These are phyloP conservation scores for Drosophila paracracens DNA, from an alignment of 2,888 invertebrate genomes.

Conservation along the genomic window DNA sequence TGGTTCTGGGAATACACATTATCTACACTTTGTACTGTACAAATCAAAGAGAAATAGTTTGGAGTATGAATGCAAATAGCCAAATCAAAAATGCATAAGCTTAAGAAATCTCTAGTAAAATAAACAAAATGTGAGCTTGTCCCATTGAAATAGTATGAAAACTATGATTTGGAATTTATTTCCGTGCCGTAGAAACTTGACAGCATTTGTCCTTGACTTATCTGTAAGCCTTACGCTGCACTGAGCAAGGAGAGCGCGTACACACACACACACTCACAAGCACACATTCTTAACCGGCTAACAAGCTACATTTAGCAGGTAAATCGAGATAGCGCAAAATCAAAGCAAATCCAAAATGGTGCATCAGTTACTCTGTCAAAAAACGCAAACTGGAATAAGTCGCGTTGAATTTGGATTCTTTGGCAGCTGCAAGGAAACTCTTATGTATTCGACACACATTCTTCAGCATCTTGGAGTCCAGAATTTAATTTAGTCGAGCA, in stretches of 20 bases:
- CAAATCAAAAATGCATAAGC: slow-evolving; percentile 44
- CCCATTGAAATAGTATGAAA: slow-evolving; percentile 2
- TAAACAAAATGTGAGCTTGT: background rate
- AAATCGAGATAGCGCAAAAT: slow-evolving; percentile 19
- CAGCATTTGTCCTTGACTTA: slow-evolving; percentile 64
- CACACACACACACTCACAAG: slow-evolving; percentile 20
- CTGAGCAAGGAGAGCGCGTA: slow-evolving; percentile 47
- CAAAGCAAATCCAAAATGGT: slow-evolving; percentile 51
- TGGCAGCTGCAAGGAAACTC: slow-evolving; percentile 3
- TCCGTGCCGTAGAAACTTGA: slow-evolving; percentile 45
- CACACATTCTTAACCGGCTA: slow-evolving; percentile 48
- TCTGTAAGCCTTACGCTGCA: slow-evolving; percentile 63
- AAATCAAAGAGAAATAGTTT: slow-evolving; percentile 12
- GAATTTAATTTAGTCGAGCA: slow-evolving; percentile 51
- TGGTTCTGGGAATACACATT: background rate
- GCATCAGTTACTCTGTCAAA: slow-evolving; percentile 15
- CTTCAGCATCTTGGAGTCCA: slow-evolving; percentile 18
- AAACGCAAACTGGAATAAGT: slow-evolving; percentile 25
- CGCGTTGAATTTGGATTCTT: slow-evolving; percentile 40
- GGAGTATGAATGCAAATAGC: slow-evolving; percentile 8
- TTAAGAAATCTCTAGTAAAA: background rate
- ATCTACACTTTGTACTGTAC: background rate
- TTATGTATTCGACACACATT: slow-evolving; percentile 38
- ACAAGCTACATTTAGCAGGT: slow-evolving; percentile 49
- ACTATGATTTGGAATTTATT: slow-evolving; percentile 14